Evolutionary conservation across 2,888 invertebrate genomes (phyloP).

Genomic region (Ornithoptera priamus): DNA sequence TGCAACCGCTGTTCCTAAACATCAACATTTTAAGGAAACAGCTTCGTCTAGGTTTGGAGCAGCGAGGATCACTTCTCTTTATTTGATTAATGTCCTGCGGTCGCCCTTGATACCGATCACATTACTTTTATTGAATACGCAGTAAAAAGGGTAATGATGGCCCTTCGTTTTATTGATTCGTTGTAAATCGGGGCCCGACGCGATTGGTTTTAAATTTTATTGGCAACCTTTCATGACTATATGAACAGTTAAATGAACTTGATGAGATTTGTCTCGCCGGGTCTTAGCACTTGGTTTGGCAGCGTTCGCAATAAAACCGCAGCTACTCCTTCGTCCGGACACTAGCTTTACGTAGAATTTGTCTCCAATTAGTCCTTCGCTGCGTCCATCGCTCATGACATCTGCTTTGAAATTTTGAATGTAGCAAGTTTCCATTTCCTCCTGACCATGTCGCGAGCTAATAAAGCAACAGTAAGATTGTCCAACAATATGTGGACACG

Average conservation of each 20-base stretch:
- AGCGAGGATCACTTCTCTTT: constrained; percentile 35
- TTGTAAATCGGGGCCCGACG: constrained; percentile 75
- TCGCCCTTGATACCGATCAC: constrained; percentile 61
- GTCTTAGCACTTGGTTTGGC: constrained; percentile 27
- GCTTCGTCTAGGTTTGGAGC: constrained; percentile 18
- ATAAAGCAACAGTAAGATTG: constrained; percentile 76
- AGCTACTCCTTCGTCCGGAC: constrained; percentile 27
- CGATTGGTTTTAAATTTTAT: constrained; percentile 77
- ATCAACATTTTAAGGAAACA: neutral
- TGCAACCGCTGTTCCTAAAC: no score
- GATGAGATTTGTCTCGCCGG: constrained; percentile 46
- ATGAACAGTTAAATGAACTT: constrained; percentile 63
- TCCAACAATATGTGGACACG: constrained; percentile 75
- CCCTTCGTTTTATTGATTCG: constrained; percentile 76
- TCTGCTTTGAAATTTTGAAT: constrained; percentile 59
- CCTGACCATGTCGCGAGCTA: constrained; percentile 59
- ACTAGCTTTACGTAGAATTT: constrained; percentile 43
- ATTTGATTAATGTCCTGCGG: constrained; percentile 46
- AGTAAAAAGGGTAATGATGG: constrained; percentile 75
- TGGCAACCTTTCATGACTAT: constrained; percentile 61
- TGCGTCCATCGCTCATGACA: constrained; percentile 48
- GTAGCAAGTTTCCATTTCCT: constrained; percentile 63
- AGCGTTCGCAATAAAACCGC: constrained; percentile 19
- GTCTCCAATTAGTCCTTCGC: constrained; percentile 53
- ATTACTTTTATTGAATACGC: constrained; percentile 75